Base-by-base conservation (phyloP, 2,888 invertebrate genomes). In the Euspilapteryx auroguttella region DNA sequence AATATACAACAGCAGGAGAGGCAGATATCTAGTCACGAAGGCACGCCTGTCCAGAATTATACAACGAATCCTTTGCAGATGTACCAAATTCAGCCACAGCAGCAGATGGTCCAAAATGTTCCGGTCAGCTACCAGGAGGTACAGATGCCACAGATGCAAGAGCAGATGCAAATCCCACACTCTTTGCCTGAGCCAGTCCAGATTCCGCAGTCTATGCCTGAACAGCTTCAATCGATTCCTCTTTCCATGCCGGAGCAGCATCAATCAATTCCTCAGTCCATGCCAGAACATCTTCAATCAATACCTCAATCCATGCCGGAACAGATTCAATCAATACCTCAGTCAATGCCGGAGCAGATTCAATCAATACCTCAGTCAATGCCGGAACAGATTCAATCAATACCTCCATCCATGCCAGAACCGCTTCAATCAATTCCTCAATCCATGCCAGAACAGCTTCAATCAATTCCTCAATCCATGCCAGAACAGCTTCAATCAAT, bases 21-120 rank as follows among this genome's bases (percentile, higher is more conserved):
- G 55, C 69, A 71, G 52, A 69, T 68, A 44, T 75, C 68, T 61
- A 73, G 69, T 64, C 76, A 68, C 50, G 76, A 76, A 55, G 69
- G 75, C 55, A 73, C 71, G 5, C 71, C 69, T 8, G 66, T 69
- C 53, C 76, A 75, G 49, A 68, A 75, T 50, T 73, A 56, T 34
- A 41, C 63, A 34, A 46, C 65, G 43, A 73, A 73, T 38, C 75
- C 73, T 30, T 48, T 73, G 40, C 76, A 76, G 35, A 63, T 71
- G 55, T 69, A 68, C 44, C 78, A 61, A 29, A 51, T 44, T 13
- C 62, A 63, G 33, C 48, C 2, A 12, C 52, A 0, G 40, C 51
- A 27, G n/a, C 61, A 56, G 30, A 37, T 47, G 21, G 45, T 54
- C 32, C 40, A 56, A 31, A 55, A 50, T 12, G 48, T 53, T 21